A percentile compares a stretch with the other conserved stretches of the same genome.
Conservation (phyloP, 2,113 vertebrate species). For the Microcebus tavaratra region DNA sequence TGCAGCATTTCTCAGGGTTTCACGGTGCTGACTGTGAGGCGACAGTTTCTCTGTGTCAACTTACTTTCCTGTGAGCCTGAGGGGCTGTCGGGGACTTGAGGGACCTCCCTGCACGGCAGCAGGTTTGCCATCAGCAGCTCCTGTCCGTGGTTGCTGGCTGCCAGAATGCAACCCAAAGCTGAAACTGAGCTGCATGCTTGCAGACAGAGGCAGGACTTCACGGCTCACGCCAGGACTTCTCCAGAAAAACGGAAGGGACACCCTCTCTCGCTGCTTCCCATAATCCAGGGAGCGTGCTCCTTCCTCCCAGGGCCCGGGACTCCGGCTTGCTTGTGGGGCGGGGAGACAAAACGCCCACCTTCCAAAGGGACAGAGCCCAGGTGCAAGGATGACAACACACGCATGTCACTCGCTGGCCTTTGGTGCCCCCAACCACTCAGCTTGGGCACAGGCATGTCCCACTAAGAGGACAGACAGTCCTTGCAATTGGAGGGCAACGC, state of each 20-base stretch:
- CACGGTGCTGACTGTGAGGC: neutral
- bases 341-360: neutral
- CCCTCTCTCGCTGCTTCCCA: neutral
- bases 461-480: neutral
- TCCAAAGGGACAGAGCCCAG: neutral
- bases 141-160: neutral
- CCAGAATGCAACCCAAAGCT: neutral
- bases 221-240: neutral
- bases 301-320: neutral
- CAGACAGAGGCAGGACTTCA: neutral
- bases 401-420: fast-evolving
- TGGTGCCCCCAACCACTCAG: neutral
- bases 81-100: neutral
- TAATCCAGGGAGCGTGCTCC: neutral
- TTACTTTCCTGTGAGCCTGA: neutral
- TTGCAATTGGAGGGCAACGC: neutral
- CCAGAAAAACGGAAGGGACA: fast-evolving
- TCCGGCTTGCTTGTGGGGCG: neutral
- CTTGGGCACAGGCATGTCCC: fast-evolving
- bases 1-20: neutral
- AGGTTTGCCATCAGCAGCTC: neutral
- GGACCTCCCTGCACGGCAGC: neutral
- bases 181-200: neutral
- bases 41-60: neutral
- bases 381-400: fast-evolving